Evolutionary conservation across 2,113 vertebrate species (phyloP).

Genomic region (Ctenomys sociabilis): DNA sequence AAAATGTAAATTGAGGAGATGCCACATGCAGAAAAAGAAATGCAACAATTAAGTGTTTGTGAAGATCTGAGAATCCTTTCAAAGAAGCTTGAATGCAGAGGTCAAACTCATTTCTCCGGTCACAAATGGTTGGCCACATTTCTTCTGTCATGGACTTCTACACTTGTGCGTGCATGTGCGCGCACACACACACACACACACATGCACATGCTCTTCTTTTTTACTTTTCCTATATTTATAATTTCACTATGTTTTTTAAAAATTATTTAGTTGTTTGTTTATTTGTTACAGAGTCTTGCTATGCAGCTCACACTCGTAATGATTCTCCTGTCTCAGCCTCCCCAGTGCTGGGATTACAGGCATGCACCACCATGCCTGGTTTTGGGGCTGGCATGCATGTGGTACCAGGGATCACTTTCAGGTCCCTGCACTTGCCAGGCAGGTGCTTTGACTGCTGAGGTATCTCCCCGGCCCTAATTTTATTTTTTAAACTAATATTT

Average conservation of each 20-base stretch:
- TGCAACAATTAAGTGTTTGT: background rate
- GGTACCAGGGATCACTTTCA: too few species aligned
- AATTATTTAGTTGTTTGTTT: background rate
- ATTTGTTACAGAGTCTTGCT: too few species aligned
- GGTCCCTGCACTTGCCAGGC: too few species aligned
- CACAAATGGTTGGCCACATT: background rate
- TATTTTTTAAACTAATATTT: background rate
- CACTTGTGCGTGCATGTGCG: background rate
- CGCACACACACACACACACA: background rate
- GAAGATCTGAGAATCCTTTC: slow-evolving; percentile 21
- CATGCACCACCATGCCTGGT: too few species aligned
- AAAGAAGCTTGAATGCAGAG: background rate
- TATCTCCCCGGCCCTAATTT: background rate
- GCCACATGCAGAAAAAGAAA: background rate
- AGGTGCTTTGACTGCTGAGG: too few species aligned
- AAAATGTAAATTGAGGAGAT: background rate
- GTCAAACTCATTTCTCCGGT: background rate
- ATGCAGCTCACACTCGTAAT: too few species aligned
- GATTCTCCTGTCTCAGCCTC: too few species aligned
- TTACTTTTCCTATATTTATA: background rate
- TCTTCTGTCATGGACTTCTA: background rate
- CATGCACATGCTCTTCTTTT: background rate
- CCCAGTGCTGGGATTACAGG: too few species aligned
- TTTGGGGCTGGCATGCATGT: too few species aligned
- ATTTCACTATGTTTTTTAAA: background rate